These are phyloP conservation scores for Suncus etruscus DNA, from an alignment of 2,113 vertebrate genomes.

Conservation along the genomic window DNA sequence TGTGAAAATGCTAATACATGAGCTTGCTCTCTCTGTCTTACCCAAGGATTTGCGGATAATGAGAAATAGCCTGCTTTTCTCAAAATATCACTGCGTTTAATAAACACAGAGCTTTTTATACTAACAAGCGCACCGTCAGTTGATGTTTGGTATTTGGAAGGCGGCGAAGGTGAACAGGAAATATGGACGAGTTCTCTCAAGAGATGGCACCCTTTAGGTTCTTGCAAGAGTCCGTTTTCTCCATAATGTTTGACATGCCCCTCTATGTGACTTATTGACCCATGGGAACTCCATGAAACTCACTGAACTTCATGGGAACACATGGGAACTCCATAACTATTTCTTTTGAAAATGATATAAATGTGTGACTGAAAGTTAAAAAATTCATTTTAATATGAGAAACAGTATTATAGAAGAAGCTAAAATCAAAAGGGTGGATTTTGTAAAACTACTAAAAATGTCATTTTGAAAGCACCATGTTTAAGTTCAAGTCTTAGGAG, in stretches of 20 bases:
- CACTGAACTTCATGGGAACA: no score
- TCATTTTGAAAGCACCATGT: background rate
- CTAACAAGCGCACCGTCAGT: slow-evolving; percentile 25
- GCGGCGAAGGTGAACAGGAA: slow-evolving; percentile 12
- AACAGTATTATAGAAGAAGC: background rate
- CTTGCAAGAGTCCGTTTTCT: slow-evolving; percentile 15
- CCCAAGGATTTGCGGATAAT: slow-evolving; percentile 58
- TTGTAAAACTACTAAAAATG: background rate
- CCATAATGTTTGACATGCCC: slow-evolving; percentile 55
- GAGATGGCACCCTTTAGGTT: slow-evolving; percentile 13
- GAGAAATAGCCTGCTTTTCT: slow-evolving; percentile 35
- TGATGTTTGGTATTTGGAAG: slow-evolving; percentile 41
- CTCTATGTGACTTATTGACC: slow-evolving; percentile 24
- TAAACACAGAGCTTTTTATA: slow-evolving; percentile 38
- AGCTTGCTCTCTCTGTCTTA: background rate
- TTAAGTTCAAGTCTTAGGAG: slow-evolving; percentile 24
- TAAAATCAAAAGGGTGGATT: background rate
- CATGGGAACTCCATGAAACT: background rate
- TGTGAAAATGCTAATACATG: slow-evolving; percentile 46
- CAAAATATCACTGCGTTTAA: slow-evolving; percentile 29
- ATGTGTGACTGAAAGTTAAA: background rate
- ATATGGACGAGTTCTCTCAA: background rate
- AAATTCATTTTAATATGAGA: background rate
- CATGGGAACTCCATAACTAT: background rate
- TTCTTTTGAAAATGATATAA: slow-evolving; percentile 50